Percentiles rank a stretch among this genome's conserved stretches.
Evolutionary conservation across 2,797 vertebrate genomes (phyloP).

Genomic region (Diglossa cyanea): DNA sequence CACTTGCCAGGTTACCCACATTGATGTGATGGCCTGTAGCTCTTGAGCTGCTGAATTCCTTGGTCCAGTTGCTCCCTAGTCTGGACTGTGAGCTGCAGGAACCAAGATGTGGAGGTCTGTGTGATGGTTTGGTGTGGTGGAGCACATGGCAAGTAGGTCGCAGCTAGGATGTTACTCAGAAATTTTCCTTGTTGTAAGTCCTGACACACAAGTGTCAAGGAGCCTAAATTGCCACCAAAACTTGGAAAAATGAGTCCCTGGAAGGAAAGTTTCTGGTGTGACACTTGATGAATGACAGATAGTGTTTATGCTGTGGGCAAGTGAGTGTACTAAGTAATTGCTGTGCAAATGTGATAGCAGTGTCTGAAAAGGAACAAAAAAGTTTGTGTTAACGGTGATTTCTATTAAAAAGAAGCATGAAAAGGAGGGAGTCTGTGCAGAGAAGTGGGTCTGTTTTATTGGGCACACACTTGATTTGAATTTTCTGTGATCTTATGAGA

Average conservation of each 20-base stretch:
- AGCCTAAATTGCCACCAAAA: background rate
- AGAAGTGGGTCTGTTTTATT: background rate
- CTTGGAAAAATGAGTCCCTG: background rate
- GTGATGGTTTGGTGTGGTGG: background rate
- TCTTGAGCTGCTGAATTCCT: background rate
- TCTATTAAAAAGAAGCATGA: background rate
- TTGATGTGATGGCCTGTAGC: background rate
- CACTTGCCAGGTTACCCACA: background rate
- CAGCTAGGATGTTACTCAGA: background rate
- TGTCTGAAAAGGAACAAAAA: background rate
- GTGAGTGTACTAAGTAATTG: background rate
- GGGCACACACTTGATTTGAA: background rate
- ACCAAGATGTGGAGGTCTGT: background rate
- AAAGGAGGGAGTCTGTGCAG: background rate
- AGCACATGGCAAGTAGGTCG: rapidly evolving
- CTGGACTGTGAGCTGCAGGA: background rate
- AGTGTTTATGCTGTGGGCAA: background rate
- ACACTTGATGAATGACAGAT: background rate
- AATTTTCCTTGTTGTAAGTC: background rate
- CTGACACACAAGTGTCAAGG: rapidly evolving
- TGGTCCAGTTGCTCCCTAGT: background rate
- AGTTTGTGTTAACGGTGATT: background rate
- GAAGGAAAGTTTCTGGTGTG: background rate
- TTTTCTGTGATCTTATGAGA: background rate
- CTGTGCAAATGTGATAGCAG: background rate